A percentile compares a stretch with the other conserved stretches of the same genome.
These are phyloP conservation scores for Grallaria varia DNA, from an alignment of 2,113 vertebrate genomes.

Conservation along the genomic window DNA sequence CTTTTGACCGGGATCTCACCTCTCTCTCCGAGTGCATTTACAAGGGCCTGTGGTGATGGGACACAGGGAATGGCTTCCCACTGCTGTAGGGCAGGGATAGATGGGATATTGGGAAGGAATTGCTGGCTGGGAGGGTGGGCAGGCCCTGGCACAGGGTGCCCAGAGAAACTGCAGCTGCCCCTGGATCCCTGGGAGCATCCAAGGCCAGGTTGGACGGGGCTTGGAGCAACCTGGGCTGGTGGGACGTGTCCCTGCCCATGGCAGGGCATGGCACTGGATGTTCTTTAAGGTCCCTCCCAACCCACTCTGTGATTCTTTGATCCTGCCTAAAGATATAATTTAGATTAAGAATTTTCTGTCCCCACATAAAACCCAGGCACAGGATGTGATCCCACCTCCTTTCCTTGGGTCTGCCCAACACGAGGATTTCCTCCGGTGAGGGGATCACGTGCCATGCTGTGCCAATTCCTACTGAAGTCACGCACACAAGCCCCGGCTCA, in stretches of 20 bases:
- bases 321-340: background rate
- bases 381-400: background rate
- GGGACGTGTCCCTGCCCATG: background rate
- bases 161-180: background rate
- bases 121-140: fast-evolving
- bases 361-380: background rate
- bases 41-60: too few species aligned
- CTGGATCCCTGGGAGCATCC: background rate
- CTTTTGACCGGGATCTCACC: background rate
- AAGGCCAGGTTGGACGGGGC: background rate
- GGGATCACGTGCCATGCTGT: fast-evolving
- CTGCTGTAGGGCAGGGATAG: background rate
- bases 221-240: background rate
- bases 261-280: background rate
- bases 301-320: background rate
- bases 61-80: background rate
- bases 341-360: fast-evolving
- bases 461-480: background rate
- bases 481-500: background rate
- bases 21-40: too few species aligned
- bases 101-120: background rate
- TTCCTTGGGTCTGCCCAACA: background rate
- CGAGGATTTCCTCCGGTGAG: fast-evolving
- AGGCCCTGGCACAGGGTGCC: background rate
- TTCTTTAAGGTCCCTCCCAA: background rate